Percentiles rank a stretch among this genome's conserved stretches.
Conservation (phyloP, 2,113 vertebrate species). For the Catharus fuscescens region DNA sequence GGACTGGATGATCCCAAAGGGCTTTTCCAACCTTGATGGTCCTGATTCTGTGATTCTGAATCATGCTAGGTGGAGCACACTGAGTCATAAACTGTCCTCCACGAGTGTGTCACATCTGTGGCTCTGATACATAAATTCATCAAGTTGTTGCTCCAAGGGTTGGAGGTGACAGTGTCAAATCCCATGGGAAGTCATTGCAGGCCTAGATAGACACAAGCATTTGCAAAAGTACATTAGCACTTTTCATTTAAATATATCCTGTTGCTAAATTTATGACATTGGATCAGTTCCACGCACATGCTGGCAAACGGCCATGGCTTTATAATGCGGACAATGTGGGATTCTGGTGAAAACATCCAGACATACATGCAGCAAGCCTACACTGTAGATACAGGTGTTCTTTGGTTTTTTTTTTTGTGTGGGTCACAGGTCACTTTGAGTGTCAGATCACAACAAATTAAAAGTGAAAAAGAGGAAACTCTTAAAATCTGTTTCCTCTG, state of each 20-base stretch:
- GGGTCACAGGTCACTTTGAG: background rate
- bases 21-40: background rate
- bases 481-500: background rate
- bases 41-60: background rate
- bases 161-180: background rate
- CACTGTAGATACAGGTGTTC: no score
- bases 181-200: background rate
- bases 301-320: background rate
- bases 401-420: fast-evolving
- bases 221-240: background rate
- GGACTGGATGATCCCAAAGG: background rate
- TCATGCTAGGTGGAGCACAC: background rate
- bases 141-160: background rate
- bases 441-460: background rate
- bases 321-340: background rate
- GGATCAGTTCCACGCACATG: fast-evolving
- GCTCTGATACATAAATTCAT: background rate
- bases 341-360: background rate
- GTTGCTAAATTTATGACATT: background rate
- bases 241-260: background rate
- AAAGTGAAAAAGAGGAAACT: background rate
- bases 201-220: background rate
- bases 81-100: background rate
- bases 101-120: background rate
- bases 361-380: background rate